phyloP scores from a whole-genome alignment of 2,888 invertebrate species.

The Ichneumon xanthorius region DNA sequence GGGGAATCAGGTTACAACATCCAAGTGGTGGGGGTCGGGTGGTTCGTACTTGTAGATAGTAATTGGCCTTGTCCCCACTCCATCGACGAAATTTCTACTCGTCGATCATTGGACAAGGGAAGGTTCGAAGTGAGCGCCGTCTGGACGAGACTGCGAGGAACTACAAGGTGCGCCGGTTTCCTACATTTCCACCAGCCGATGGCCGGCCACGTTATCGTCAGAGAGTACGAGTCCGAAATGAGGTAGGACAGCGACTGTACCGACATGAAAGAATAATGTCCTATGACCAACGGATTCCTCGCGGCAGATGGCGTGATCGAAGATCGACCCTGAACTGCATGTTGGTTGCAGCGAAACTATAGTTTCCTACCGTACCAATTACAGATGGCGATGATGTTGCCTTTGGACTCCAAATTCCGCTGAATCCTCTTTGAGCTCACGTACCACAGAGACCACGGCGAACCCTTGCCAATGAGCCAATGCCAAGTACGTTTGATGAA shows the following conservation, averaged over 20 bases:
- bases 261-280: not conserved
- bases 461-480: slow-evolving; percentile 2
- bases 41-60: slow-evolving; percentile 10
- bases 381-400: slow-evolving; percentile 39
- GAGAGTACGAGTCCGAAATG: not conserved
- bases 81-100: slow-evolving; percentile 9
- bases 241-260: not conserved
- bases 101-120: slow-evolving; percentile 41
- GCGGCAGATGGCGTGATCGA: not conserved
- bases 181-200: slow-evolving; percentile 9
- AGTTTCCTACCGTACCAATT: slow-evolving; percentile 23
- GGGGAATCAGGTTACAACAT: slow-evolving; percentile 3
- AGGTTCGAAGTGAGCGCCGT: slow-evolving; percentile 8
- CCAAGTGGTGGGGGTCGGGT: slow-evolving; percentile 21
- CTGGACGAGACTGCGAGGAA: slow-evolving; percentile 4
- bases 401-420: not conserved
- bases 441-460: slow-evolving; percentile 7
- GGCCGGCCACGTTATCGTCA: not conserved
- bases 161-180: not conserved
- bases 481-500: not conserved
- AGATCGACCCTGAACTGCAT: not conserved
- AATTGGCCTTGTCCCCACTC: slow-evolving; percentile 51
- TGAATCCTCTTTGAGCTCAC: not conserved
- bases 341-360: not conserved
- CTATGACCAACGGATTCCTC: not conserved